These are phyloP conservation scores for Aricia agestis DNA, from an alignment of 1,140 invertebrate species.

Conservation along the genomic window DNA sequence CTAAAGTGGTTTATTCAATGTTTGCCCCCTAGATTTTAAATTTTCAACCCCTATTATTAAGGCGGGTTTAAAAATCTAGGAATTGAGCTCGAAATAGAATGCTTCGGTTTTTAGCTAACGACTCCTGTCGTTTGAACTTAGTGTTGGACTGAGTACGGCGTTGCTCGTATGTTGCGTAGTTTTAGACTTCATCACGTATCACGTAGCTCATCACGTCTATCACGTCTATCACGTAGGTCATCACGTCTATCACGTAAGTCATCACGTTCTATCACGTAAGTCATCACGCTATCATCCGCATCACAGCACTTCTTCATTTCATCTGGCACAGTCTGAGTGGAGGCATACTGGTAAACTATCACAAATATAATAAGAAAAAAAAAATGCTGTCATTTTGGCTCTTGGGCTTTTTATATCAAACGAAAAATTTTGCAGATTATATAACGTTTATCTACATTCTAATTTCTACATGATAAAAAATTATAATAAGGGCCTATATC, in stretches of 20 bases:
- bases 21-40: too few species aligned
- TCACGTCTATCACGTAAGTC: slow-evolving; percentile 46
- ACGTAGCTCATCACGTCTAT: slow-evolving; percentile 29
- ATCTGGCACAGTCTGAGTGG: slow-evolving; percentile 68
- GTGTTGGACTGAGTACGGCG: slow-evolving; percentile 35
- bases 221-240: slow-evolving; percentile 40
- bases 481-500: too few species aligned
- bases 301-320: slow-evolving; percentile 68
- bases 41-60: too few species aligned
- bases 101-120: slow-evolving; percentile 32
- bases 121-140: slow-evolving; percentile 21
- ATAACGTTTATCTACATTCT: not conserved
- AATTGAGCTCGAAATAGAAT: slow-evolving; percentile 3
- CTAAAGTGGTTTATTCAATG: slow-evolving; percentile 23
- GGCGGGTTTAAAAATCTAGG: too few species aligned
- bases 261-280: slow-evolving; percentile 37
- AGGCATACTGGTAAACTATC: slow-evolving; percentile 47
- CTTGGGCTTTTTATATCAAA: not conserved
- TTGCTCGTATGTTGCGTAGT: slow-evolving; percentile 49
- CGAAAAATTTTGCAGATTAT: not conserved
- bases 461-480: not conserved
- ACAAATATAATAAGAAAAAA: not conserved
- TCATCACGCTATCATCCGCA: slow-evolving; percentile 64
- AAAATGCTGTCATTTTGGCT: not conserved
- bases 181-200: slow-evolving; percentile 34